Conservation (phyloP, 2,113 vertebrate species). For the Acanthochromis polyacanthus region DNA sequence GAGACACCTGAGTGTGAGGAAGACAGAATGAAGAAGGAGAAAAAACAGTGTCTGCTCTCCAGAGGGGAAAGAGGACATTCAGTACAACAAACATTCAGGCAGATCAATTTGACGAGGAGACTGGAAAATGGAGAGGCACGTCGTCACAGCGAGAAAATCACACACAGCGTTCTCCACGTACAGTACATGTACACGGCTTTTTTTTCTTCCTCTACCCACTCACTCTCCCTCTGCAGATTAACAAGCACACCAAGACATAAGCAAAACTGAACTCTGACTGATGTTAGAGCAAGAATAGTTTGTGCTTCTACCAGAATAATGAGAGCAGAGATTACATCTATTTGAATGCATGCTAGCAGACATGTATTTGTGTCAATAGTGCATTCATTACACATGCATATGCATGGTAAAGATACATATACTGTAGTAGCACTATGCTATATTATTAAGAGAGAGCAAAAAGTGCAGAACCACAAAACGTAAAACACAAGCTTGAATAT, state of each 20-base stretch:
- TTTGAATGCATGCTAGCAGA: no score
- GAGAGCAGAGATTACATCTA: neutral
- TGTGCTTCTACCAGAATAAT: slow-evolving; percentile 22
- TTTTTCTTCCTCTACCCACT: slow-evolving; percentile 42
- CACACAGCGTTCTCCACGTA: neutral
- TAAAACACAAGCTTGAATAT: neutral
- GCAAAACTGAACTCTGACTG: slow-evolving; percentile 45
- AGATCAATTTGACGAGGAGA: slow-evolving; percentile 61
- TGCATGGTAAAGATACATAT: neutral
- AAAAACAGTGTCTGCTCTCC: slow-evolving; percentile 37
- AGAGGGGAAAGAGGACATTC: slow-evolving; percentile 37
- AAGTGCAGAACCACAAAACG: neutral
- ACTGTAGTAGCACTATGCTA: neutral
- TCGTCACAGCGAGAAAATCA: slow-evolving; percentile 36
- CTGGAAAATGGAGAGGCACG: slow-evolving; percentile 26
- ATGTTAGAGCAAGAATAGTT: slow-evolving; percentile 2
- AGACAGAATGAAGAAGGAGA: slow-evolving; percentile 30
- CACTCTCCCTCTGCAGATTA: slow-evolving; percentile 31
- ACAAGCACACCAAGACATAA: slow-evolving; percentile 28
- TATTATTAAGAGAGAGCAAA: neutral
- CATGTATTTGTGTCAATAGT: neutral
- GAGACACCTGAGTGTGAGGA: slow-evolving; percentile 31
- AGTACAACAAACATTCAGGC: slow-evolving; percentile 49
- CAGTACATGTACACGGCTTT: neutral
- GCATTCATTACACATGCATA: no score